These are phyloP conservation scores for Aproaerema taeniolella DNA, from an alignment of 2,888 invertebrate species.

Conservation along the genomic window DNA sequence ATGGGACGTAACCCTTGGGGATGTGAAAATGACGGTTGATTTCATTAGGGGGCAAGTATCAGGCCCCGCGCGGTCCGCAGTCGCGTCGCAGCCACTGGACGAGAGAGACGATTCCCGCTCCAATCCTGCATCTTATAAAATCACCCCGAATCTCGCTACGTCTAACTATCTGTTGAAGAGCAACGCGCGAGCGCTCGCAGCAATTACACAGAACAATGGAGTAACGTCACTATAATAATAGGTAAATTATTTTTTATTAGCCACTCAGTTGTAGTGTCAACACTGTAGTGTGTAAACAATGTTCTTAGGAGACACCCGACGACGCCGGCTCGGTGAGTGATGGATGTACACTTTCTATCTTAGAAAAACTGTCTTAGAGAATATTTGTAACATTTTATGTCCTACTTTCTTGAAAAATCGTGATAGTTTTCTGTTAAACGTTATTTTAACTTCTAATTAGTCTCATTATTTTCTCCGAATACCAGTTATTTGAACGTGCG, in stretches of 20 bases:
- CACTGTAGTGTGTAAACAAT: slow-evolving; percentile 10
- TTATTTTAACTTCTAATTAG: background rate
- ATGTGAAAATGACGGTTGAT: slow-evolving; percentile 5
- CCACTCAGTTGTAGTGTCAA: slow-evolving; percentile 5
- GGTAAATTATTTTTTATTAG: slow-evolving; percentile 43
- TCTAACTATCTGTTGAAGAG: background rate
- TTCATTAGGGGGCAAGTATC: slow-evolving; percentile 1
- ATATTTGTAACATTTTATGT: background rate
- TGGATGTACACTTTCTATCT: no score
- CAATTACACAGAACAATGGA: slow-evolving; percentile 58
- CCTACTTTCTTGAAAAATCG: background rate
- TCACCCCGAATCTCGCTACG: background rate
- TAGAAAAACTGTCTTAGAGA: background rate
- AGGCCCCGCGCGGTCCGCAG: slow-evolving; percentile 1
- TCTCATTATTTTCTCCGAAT: background rate
- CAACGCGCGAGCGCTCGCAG: slow-evolving; percentile 14
- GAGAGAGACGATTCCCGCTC: background rate
- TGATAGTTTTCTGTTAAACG: background rate
- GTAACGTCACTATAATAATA: slow-evolving; percentile 42
- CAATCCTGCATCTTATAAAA: background rate
- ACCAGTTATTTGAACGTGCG: no score
- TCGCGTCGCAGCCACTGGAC: background rate
- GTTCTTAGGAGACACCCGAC: background rate
- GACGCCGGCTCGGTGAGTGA: slow-evolving; percentile 7
- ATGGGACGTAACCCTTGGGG: background rate